These are phyloP conservation scores for Pelusios castaneus DNA, from an alignment of 2,113 vertebrate species.

Conservation along the genomic window DNA sequence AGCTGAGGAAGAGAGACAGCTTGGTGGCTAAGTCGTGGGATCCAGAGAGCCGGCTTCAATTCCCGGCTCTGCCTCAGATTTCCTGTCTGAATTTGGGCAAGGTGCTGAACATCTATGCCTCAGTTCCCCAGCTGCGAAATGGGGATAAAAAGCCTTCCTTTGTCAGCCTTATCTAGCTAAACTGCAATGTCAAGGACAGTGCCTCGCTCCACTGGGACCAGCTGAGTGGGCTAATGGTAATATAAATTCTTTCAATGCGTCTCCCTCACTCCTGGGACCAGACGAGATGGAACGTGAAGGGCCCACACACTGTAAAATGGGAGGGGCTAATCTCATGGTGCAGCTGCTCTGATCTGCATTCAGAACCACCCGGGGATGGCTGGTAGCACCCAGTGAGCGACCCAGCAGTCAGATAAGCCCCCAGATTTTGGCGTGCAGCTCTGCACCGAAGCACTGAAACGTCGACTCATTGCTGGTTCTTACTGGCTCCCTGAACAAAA, in stretches of 20 bases:
- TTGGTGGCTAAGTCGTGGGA: accelerated
- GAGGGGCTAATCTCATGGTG: neutral
- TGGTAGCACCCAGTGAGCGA: neutral
- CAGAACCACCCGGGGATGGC: neutral
- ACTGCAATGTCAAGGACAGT: neutral
- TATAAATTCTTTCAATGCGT: no score
- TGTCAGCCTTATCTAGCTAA: neutral
- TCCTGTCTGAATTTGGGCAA: accelerated
- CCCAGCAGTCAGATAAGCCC: neutral
- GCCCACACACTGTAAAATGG: no score
- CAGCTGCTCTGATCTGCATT: neutral
- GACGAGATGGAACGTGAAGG: no score
- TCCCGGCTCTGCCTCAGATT: neutral
- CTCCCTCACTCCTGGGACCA: no score
- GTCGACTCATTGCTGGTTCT: neutral
- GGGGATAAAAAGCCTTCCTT: neutral
- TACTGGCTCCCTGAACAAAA: no score
- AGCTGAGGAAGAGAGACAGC: neutral
- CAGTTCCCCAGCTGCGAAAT: neutral
- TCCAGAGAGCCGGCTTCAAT: neutral
- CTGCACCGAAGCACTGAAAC: neutral
- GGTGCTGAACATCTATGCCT: neutral
- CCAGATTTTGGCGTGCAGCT: neutral
- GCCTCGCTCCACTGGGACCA: neutral
- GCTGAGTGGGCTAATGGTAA: neutral